Conservation (phyloP, 2,113 vertebrate species). For the Elephantulus edwardii region DNA sequence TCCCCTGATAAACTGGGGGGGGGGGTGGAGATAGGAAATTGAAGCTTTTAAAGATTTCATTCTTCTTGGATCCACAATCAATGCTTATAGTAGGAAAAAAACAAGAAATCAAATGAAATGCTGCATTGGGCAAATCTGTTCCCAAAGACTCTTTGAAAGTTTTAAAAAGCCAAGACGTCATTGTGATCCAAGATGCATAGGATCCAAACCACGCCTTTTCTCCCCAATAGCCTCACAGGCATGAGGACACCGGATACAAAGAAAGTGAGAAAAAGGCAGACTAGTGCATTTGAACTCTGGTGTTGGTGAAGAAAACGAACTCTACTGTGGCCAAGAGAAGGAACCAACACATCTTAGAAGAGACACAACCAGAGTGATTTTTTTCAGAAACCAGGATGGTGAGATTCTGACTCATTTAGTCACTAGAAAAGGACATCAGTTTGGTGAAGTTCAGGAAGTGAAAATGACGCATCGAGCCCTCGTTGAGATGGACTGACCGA, state of each 20-base stretch:
- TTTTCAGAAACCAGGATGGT: too few relatives aligned
- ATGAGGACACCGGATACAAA: neutral
- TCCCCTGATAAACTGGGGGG: neutral
- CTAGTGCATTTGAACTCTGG: neutral
- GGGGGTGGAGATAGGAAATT: neutral
- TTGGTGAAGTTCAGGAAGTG: too few relatives aligned
- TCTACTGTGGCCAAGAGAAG: too few relatives aligned
- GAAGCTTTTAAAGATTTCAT: neutral
- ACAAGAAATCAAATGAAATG: neutral
- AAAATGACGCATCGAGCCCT: too few relatives aligned
- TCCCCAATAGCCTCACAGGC: neutral
- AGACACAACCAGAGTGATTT: too few relatives aligned
- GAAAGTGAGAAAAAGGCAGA: neutral
- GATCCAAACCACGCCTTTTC: neutral
- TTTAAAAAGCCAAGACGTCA: neutral
- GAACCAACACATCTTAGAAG: too few relatives aligned
- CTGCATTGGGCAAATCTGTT: neutral
- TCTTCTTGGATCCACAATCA: neutral
- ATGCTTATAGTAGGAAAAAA: neutral
- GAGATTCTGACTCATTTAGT: too few relatives aligned
- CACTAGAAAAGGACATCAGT: too few relatives aligned
- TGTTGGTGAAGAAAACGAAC: neutral
- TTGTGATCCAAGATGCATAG: too few relatives aligned
- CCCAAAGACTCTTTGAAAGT: neutral
- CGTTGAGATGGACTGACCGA: too few relatives aligned